phyloP scores from a whole-genome alignment of 2,888 invertebrate species.

The Volucella inanis region DNA sequence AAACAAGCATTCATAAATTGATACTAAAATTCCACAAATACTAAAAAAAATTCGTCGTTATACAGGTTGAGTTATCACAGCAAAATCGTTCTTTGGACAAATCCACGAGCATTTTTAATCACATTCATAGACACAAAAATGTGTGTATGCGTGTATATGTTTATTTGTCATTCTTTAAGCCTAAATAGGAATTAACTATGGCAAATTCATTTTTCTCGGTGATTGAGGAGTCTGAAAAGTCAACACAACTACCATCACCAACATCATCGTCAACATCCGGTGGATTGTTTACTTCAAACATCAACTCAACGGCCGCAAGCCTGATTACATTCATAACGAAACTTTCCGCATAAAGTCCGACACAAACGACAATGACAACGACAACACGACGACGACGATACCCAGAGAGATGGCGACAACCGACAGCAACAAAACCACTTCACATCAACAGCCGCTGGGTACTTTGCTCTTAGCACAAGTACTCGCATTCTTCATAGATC shows the following conservation, averaged over 20 bases:
- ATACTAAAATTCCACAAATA: too few species aligned
- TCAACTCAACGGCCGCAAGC: slow-evolving; percentile 67
- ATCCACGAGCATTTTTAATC: too few species aligned
- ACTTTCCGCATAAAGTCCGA: slow-evolving; percentile 73
- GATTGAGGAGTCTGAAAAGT: slow-evolving; percentile 44
- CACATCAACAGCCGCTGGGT: slow-evolving; percentile 54
- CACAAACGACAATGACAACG: slow-evolving; percentile 26
- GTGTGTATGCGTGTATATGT: too few species aligned
- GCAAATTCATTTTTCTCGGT: slow-evolving; percentile 20
- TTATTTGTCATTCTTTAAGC: background rate
- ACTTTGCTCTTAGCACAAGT: slow-evolving; percentile 44
- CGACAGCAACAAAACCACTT: slow-evolving; percentile 37
- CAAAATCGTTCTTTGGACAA: too few species aligned
- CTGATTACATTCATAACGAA: slow-evolving; percentile 73
- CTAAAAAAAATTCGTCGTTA: too few species aligned
- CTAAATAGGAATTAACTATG: slow-evolving; percentile 13
- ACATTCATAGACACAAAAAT: too few species aligned
- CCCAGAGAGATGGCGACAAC: slow-evolving; percentile 23
- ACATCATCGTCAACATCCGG: slow-evolving; percentile 72
- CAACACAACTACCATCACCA: slow-evolving; percentile 22
- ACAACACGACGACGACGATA: slow-evolving; percentile 11
- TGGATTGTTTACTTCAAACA: slow-evolving; percentile 72
- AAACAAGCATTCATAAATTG: too few species aligned
- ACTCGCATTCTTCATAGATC: slow-evolving; percentile 69
- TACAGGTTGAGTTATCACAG: too few species aligned